Base-by-base conservation (phyloP, 2,113 vertebrate genomes). In the Siniperca knerii region DNA sequence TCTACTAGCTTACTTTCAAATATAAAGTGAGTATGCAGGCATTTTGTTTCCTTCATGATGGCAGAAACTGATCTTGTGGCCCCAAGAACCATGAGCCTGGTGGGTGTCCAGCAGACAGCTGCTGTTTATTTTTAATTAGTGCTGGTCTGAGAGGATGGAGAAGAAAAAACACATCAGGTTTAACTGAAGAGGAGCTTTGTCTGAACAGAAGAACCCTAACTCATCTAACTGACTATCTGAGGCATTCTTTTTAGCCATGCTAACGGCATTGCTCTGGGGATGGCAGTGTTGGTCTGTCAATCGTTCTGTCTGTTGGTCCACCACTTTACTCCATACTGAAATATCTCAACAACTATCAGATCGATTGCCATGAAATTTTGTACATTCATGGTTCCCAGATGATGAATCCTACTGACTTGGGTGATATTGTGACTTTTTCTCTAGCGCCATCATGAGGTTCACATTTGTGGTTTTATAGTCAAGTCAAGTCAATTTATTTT, bases 51-150 rank as follows among this genome's bases (percentile, higher is more conserved):
- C 13, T 50, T 40, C 42, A 11, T 70, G 64, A 64, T 29, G 44
- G 25, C 33, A 61, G 85, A 76, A 89, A 84, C 21, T 65, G 67
- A 87, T 86, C 83, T 68, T 68, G 10, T 25, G 54, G 58, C 68
- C 55, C 44, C 8, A 23, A 71, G 68, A 75, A 29, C 77, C 61
- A 57, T 37, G 69, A 75, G 66, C 44, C 40, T 10, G 37, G 66
- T 82, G 75, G 79, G 73, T 50, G 70, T 84, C 64, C 69, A 60
- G 67, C 70, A 58, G 48, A 46, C 73, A 90, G 87, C 84, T 83
- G 84, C 54, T 81, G 88, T 93, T 95, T 94, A 90, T 86, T 93
- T 94, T 91, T 92, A 92, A 91, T 93, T 87, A 92, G 64, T 64
- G 74, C 72, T 68, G 75, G 70, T 82, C 70, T 75, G 77, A 60